Conservation (phyloP, 2,888 invertebrate genomes). For the Orthosia gothica region DNA sequence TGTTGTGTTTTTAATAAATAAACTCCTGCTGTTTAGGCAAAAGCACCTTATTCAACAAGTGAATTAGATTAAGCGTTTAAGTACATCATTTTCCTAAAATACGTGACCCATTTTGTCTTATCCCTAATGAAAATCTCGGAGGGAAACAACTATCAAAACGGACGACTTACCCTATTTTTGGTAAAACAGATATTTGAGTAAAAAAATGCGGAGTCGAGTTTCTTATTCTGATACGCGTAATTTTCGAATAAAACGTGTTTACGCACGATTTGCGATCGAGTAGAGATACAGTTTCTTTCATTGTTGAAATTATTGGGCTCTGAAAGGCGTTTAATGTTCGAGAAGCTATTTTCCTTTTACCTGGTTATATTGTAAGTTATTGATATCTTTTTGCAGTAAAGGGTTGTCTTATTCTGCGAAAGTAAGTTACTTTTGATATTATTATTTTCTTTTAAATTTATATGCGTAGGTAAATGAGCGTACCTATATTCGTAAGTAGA, state of each 20-base stretch:
- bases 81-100: slow-evolving; percentile 32
- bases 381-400: slow-evolving; percentile 7
- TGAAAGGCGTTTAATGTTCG: slow-evolving; percentile 10
- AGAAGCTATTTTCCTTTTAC: slow-evolving; percentile 5
- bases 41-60: slow-evolving; percentile 13
- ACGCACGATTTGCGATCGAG: slow-evolving; percentile 34
- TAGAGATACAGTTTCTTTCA: slow-evolving; percentile 33
- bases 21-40: background rate
- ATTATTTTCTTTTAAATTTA: background rate
- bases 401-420: background rate
- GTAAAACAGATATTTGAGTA: slow-evolving; percentile 34
- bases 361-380: slow-evolving; percentile 9
- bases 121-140: slow-evolving; percentile 50
- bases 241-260: slow-evolving; percentile 42
- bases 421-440: background rate
- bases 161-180: slow-evolving; percentile 37
- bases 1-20: background rate
- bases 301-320: slow-evolving; percentile 20
- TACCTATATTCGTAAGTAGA: background rate
- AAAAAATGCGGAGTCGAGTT: slow-evolving; percentile 26
- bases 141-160: slow-evolving; percentile 42
- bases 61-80: slow-evolving; percentile 28
- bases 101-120: slow-evolving; percentile 31
- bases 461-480: background rate
- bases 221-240: slow-evolving; percentile 38